Base-by-base conservation (phyloP, 1,140 invertebrate species). In the Maconellicoccus hirsutus region DNA sequence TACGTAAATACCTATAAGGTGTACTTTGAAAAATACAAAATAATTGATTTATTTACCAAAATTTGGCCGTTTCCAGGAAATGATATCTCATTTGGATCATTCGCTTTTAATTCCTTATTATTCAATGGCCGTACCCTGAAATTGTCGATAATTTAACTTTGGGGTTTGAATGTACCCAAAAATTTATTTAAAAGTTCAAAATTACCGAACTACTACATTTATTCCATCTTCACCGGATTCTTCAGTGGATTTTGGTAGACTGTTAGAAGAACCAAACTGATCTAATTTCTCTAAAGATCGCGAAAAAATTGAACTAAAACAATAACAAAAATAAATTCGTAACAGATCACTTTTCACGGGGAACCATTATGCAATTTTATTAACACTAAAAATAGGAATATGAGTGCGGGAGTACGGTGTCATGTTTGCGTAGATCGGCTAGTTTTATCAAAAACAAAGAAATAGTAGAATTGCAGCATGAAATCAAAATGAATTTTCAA, bases 1-100 rank as follows among this genome's bases (percentile, higher is more conserved):
- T 12, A 22, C 25, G 42, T 23, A 71, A 69, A 69, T 23, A 69
- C 23, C 25, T 69, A 16, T 12, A 10, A 10, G 38, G 14, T 39
- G n/a, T 39, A 14, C 2, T 22, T 16, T 38, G 2, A 19, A 6
- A 33, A 10, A 10, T 23, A 71, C 21, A 27, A 29, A 70, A 22
- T 21, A 23, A 3, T 39, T 33, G n/a, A 26, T 69, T 29, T 33
- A 81, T 83, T 85, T 77, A 90, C 84, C 74, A 86, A 79, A 74
- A 91, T 85, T 80, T 90, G 89, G 1, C 89, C 89, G 76, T 87
- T 87, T 38, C 89, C 89, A 1, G 89, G 89, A 80, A 91, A 91
- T 76, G 89, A 85, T 14, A 90, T 78, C 25, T 86, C 84, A 26
- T 81, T 78, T 12, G 82, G 81, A 74, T 90, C 86, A 1, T 83